phyloP scores from a whole-genome alignment of 2,888 invertebrate species.

The Druceiella hillmani region DNA sequence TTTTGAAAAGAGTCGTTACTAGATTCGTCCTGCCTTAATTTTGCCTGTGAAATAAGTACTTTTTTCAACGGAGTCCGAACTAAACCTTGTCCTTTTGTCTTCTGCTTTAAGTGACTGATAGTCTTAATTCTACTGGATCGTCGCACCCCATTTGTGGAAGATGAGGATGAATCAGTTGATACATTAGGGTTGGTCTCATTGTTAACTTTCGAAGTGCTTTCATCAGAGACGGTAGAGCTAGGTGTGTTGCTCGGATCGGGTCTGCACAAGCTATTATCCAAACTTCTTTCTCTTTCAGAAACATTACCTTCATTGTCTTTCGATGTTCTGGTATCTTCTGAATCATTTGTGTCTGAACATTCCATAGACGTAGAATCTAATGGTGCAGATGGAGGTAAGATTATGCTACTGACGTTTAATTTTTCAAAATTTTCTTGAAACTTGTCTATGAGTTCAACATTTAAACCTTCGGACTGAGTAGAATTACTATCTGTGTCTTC shows the following conservation, averaged over 20 bases:
- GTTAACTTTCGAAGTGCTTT: conserved; percentile 39
- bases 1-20: conserved; percentile 52
- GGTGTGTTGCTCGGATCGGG: conserved; percentile 46
- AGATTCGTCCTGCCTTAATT: conserved; percentile 52
- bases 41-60: conserved; percentile 46
- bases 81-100: conserved; percentile 60
- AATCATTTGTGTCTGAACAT: conserved; percentile 22
- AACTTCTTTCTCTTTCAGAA: conserved; percentile 25
- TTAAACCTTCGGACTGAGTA: not conserved
- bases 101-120: conserved; percentile 63
- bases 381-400: too few relatives aligned
- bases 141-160: conserved; percentile 55
- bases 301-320: not conserved
- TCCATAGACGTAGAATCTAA: conserved; percentile 35
- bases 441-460: conserved; percentile 16
- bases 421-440: conserved; percentile 42
- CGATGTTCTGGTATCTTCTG: not conserved
- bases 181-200: conserved; percentile 34
- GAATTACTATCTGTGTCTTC: not conserved
- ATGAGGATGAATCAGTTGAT: conserved; percentile 46
- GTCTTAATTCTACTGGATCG: conserved; percentile 73
- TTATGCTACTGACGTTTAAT: conserved; percentile 33
- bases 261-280: conserved; percentile 31
- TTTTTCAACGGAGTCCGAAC: conserved; percentile 52
- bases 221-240: conserved; percentile 44